These are phyloP conservation scores for Leptinotarsa lineolata DNA, from an alignment of 1,140 invertebrate species.

Conservation along the genomic window DNA sequence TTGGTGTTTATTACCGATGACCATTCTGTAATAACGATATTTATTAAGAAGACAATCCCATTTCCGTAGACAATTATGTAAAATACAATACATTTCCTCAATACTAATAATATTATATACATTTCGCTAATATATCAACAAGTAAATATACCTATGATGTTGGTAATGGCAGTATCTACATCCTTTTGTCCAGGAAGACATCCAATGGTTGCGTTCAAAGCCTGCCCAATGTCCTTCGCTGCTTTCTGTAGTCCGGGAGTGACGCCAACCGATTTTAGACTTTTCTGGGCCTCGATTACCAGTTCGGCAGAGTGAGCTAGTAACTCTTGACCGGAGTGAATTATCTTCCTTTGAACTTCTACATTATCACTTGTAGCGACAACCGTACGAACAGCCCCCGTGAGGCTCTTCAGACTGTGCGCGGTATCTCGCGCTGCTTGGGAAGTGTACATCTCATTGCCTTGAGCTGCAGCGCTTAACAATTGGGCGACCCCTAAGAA, in stretches of 20 bases:
- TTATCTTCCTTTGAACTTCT: conserved; percentile 67
- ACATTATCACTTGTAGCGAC: conserved; percentile 67
- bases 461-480: conserved; percentile 82
- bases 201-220: conserved; percentile 71
- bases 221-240: conserved; percentile 60
- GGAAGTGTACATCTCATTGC: conserved; percentile 83
- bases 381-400: conserved; percentile 68
- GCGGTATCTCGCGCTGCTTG: conserved; percentile 82
- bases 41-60: neutral
- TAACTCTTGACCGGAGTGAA: conserved; percentile 79
- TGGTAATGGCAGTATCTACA: conserved; percentile 82
- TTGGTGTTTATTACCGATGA: conserved; percentile 73
- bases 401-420: conserved; percentile 72
- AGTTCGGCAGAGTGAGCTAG: conserved; percentile 74
- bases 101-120: too few species aligned
- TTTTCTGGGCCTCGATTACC: conserved; percentile 77
- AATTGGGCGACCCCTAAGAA: conserved; percentile 72
- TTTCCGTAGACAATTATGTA: neutral
- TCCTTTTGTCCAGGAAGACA: conserved; percentile 88
- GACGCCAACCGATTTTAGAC: conserved; percentile 65
- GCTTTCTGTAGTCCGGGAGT: conserved; percentile 64
- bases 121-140: too few species aligned
- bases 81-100: too few species aligned
- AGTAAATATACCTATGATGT: conserved; percentile 63
- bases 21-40: conserved; percentile 57